phyloP scores from a whole-genome alignment of 2,888 invertebrate genomes.

The Coelogynopora nodosa region DNA sequence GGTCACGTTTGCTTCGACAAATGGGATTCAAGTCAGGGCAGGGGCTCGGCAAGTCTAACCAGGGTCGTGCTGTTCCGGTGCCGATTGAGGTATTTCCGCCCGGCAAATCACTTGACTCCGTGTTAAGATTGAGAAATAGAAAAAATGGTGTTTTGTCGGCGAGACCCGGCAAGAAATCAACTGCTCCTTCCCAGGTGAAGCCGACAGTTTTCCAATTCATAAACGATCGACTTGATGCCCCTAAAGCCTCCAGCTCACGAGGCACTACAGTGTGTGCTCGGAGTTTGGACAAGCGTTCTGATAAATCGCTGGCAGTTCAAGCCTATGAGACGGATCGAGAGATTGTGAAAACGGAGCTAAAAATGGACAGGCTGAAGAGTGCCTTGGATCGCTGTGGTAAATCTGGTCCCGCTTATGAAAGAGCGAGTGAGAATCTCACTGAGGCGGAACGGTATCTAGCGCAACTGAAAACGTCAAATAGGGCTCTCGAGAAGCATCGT shows the following conservation, averaged over 20 bases:
- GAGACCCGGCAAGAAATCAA: neutral
- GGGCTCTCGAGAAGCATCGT: neutral
- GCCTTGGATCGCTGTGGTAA: neutral
- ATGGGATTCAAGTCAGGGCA: conserved; percentile 28
- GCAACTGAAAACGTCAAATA: neutral
- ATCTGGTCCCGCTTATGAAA: neutral
- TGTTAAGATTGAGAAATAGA: neutral
- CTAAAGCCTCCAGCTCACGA: neutral
- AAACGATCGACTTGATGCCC: neutral
- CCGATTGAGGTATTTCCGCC: conserved; percentile 2
- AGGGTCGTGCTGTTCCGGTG: conserved; percentile 3
- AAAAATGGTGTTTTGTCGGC: neutral
- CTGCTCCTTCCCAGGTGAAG: neutral
- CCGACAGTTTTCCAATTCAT: neutral
- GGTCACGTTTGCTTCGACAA: neutral
- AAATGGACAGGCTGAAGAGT: neutral
- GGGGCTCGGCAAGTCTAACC: neutral
- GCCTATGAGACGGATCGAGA: conserved; percentile 14
- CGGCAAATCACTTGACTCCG: neutral
- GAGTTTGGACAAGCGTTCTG: neutral
- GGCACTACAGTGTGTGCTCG: neutral
- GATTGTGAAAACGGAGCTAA: neutral
- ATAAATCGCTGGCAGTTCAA: neutral
- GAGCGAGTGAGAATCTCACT: neutral
- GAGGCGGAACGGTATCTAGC: neutral